Percentiles rank a stretch among this genome's conserved stretches.
Conservation (phyloP, 2,113 vertebrate species). For the Sus scrofa region DNA sequence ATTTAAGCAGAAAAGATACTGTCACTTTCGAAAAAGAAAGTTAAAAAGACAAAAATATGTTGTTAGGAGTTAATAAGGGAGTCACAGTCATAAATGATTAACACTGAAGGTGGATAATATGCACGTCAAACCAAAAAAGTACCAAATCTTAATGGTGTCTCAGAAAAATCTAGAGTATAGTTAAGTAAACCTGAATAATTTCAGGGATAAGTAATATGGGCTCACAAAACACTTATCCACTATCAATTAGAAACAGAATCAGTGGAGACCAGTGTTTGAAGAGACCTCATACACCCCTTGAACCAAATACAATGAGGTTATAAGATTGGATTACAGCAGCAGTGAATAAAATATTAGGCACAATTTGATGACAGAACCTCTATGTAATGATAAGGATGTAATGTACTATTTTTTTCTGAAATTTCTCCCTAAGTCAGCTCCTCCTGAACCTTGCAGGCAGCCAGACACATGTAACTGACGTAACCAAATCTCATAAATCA, state of each 20-base stretch:
- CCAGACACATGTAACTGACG: neutral
- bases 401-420: neutral
- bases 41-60: conserved; percentile 36
- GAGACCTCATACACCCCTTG: neutral
- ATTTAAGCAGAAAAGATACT: conserved; percentile 50
- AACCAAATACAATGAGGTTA: neutral
- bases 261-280: neutral
- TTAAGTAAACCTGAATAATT: neutral
- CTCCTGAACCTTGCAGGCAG: neutral
- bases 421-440: neutral
- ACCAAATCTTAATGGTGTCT: neutral
- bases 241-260: neutral
- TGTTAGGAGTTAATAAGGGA: neutral
- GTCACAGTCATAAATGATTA: neutral
- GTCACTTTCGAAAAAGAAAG: conserved; percentile 3
- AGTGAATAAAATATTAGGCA: neutral
- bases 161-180: neutral
- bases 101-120: neutral
- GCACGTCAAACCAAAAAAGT: neutral
- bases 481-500: neutral
- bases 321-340: neutral
- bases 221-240: conserved; percentile 19
- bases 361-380: neutral
- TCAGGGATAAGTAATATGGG: neutral
- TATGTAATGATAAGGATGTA: neutral